Percentiles rank a stretch among this genome's conserved stretches.
These are phyloP conservation scores for Rhamphomyia laevipes DNA, from an alignment of 2,888 invertebrate species.

Conservation along the genomic window DNA sequence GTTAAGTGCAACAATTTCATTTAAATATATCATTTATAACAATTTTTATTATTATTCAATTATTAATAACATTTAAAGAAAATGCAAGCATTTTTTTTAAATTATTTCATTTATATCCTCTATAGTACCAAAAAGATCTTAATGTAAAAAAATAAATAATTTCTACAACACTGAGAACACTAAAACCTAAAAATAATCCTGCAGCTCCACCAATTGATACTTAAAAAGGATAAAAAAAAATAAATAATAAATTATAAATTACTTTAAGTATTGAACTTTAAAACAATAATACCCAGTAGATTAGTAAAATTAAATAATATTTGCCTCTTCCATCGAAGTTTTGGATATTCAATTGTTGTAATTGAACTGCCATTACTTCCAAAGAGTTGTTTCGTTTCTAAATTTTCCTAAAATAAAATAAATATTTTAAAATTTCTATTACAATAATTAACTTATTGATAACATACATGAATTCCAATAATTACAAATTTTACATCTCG, in stretches of 20 bases:
- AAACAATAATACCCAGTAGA: slow-evolving; percentile 23
- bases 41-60: too few relatives aligned
- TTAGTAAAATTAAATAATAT: slow-evolving; percentile 34
- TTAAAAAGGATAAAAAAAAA: too few relatives aligned
- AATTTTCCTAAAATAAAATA: too few relatives aligned
- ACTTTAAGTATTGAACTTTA: background rate
- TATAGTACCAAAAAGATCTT: slow-evolving; percentile 48
- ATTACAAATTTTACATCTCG: slow-evolving; percentile 24
- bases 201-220: slow-evolving; percentile 71
- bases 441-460: too few relatives aligned
- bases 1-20: too few relatives aligned
- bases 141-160: slow-evolving; percentile 59
- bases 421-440: too few relatives aligned
- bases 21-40: too few relatives aligned
- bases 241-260: background rate
- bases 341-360: slow-evolving; percentile 23
- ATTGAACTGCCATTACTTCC: slow-evolving; percentile 16
- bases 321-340: slow-evolving; percentile 27
- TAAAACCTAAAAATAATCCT: slow-evolving; percentile 65
- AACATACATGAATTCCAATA: too few relatives aligned
- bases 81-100: too few relatives aligned
- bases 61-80: too few relatives aligned
- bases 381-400: background rate
- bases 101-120: slow-evolving; percentile 26
- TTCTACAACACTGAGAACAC: slow-evolving; percentile 63